Base-by-base conservation (phyloP, 2,888 invertebrate species). In the Parnassius glacialis region DNA sequence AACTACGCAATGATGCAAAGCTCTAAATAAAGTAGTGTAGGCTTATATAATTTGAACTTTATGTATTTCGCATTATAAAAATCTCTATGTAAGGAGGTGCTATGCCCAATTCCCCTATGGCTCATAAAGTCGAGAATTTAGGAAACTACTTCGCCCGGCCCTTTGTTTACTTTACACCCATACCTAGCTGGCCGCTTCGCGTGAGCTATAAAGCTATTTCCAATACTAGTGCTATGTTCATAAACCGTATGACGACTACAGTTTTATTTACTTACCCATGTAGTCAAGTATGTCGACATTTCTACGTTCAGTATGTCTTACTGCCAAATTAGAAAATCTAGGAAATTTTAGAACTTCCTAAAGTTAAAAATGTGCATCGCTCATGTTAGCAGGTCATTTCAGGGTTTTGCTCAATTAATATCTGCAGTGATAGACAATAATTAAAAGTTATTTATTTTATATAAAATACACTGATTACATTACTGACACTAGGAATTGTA, bases 121-220 rank as follows among this genome's bases (percentile, higher is more conserved):
- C 80, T 75, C 79, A 84, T 85, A 85, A 86, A 86, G 80, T 76
- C 73, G 72, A 75, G 78, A 78, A 82, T 84, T 81, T 80, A 75
- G 82, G 78, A 77, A 83, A 78, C 80, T 78, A 79, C 78, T 75
- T 74, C 45, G 77, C 74, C 76, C 73, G 72, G 70, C 80, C 82
- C 82, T 75, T 66, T 82, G 79, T 84, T 83, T 81, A 78, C 79
- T 84, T 83, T 81, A 78, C 79, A 74, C 72, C 72, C 72, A 65
- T 68, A 69, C 70, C 73, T 75, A 74, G 73, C 69, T 73, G 64
- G 65, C 47, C 56, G 47, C 34, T 47, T n/a, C 45, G 61, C 57
- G 59, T 62, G 54, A 59, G 61, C 63, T 67, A 65, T 71, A 62
- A 58, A 59, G 64, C 66, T 68, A 68, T 71, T 69, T 66, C 61